These are phyloP conservation scores for Plectrocnemia conspersa DNA, from an alignment of 1,140 invertebrate species.

Conservation along the genomic window DNA sequence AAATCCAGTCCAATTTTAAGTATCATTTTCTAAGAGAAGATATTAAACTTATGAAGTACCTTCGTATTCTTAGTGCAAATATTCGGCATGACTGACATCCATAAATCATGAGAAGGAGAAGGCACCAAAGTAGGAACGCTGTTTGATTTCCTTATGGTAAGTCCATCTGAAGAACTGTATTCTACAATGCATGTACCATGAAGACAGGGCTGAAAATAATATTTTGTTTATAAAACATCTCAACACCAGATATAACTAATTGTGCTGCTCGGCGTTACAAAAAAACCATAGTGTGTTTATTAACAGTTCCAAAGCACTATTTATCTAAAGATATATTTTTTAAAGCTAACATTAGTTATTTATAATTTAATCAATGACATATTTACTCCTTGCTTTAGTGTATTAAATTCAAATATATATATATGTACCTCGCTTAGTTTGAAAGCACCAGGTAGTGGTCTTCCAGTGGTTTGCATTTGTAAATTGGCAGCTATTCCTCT, in stretches of 20 bases:
- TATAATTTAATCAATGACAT: not conserved
- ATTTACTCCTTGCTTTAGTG: not conserved
- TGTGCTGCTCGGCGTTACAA: too few relatives aligned
- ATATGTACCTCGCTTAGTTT: slow-evolving; percentile 47
- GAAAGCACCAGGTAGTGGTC: slow-evolving; percentile 46
- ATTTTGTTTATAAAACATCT: too few relatives aligned
- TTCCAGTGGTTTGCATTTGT: slow-evolving; percentile 50
- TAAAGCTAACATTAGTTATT: too few relatives aligned
- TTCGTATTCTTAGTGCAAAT: slow-evolving; percentile 32
- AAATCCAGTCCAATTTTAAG: not conserved
- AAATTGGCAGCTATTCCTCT: slow-evolving; percentile 59
- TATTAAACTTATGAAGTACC: slow-evolving; percentile 14
- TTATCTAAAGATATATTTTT: too few relatives aligned
- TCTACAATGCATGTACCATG: slow-evolving; percentile 29
- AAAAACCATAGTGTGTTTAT: too few relatives aligned
- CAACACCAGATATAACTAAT: too few relatives aligned
- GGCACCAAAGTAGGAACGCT: slow-evolving; percentile 26
- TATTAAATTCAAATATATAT: not conserved
- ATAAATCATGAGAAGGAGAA: slow-evolving; percentile 22
- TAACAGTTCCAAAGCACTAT: too few relatives aligned
- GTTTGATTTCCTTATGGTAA: slow-evolving; percentile 22
- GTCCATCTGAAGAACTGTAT: slow-evolving; percentile 27
- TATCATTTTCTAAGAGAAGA: slow-evolving; percentile 1
- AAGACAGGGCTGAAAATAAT: slow-evolving; percentile 30
- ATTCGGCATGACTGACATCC: slow-evolving; percentile 32